A percentile compares a stretch with the other conserved stretches of the same genome.
These are phyloP conservation scores for Scarus forsteni DNA, from an alignment of 2,797 vertebrate species.

Conservation along the genomic window DNA sequence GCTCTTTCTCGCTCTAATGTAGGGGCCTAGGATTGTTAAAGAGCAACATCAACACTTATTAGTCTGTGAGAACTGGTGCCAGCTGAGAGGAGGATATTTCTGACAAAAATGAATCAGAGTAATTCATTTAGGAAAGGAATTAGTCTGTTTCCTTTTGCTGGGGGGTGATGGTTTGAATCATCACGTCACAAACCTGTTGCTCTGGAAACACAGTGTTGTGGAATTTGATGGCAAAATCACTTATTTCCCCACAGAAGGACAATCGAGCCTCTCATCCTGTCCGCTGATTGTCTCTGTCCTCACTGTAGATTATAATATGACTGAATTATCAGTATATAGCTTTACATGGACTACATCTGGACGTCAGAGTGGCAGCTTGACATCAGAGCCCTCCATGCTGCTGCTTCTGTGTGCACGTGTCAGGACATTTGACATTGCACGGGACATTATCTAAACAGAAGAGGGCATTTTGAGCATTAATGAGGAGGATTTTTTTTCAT, in stretches of 20 bases:
- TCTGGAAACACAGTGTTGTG: not conserved
- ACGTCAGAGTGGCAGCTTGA: constrained; percentile 42
- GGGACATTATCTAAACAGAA: no score
- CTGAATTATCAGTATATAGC: constrained; percentile 18
- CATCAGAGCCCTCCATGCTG: constrained; percentile 43
- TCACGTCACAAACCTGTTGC: constrained; percentile 85
- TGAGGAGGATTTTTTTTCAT: no score
- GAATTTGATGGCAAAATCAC: not conserved
- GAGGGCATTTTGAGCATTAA: no score
- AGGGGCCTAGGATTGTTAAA: constrained; percentile 41
- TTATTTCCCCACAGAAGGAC: not conserved
- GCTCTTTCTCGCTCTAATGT: constrained; percentile 30
- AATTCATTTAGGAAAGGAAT: constrained; percentile 39
- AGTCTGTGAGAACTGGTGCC: constrained; percentile 6
- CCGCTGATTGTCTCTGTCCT: constrained; percentile 27
- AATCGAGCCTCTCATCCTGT: constrained; percentile 40
- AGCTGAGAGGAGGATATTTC: constrained; percentile 15
- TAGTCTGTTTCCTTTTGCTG: constrained; percentile 11
- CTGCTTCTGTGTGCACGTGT: constrained; percentile 15
- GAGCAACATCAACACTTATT: constrained; percentile 37
- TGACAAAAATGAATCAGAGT: constrained; percentile 25
- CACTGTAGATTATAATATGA: constrained; percentile 46
- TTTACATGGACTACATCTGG: constrained; percentile 67
- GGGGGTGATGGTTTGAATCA: constrained; percentile 48
- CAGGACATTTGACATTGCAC: constrained; percentile 16